phyloP scores from a whole-genome alignment of 2,888 invertebrate genomes.

The Ctena decussata region DNA sequence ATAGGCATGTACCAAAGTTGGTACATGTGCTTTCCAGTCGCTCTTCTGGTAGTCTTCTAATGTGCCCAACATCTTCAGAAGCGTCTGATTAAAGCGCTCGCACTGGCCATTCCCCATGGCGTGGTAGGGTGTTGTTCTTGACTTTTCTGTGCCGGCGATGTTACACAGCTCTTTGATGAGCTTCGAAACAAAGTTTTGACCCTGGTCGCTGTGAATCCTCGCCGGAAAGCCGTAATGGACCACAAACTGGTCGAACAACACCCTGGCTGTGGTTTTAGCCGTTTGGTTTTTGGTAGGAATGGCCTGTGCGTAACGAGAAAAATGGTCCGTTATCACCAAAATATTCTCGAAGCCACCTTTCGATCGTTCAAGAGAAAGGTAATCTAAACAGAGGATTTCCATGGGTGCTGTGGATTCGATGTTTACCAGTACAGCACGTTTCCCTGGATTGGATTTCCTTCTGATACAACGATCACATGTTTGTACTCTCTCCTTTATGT shows the following conservation, averaged over 20 bases:
- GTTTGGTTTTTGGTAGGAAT: not conserved
- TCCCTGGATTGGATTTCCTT: not conserved
- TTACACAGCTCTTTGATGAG: not conserved
- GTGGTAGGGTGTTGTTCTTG: too few relatives aligned
- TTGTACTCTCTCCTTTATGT: not conserved
- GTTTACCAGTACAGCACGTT: not conserved
- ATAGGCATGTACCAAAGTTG: too few relatives aligned
- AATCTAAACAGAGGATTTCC: not conserved
- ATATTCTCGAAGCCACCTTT: not conserved
- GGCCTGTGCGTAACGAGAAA: not conserved
- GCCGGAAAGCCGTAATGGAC: too few relatives aligned
- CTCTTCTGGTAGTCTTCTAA: not conserved
- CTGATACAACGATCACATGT: constrained; percentile 2
- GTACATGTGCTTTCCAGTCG: too few relatives aligned
- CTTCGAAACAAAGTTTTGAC: not conserved
- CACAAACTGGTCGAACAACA: too few relatives aligned
- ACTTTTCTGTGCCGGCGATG: not conserved
- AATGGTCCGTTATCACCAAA: not conserved
- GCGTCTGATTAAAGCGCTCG: constrained; percentile 6
- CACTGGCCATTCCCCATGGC: too few relatives aligned
- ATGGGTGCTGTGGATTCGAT: not conserved
- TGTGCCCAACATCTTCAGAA: not conserved
- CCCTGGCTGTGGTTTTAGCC: not conserved
- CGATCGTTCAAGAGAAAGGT: not conserved
- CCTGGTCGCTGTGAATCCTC: not conserved